phyloP scores from a whole-genome alignment of 1,140 invertebrate genomes.

The Halesus radiatus region DNA sequence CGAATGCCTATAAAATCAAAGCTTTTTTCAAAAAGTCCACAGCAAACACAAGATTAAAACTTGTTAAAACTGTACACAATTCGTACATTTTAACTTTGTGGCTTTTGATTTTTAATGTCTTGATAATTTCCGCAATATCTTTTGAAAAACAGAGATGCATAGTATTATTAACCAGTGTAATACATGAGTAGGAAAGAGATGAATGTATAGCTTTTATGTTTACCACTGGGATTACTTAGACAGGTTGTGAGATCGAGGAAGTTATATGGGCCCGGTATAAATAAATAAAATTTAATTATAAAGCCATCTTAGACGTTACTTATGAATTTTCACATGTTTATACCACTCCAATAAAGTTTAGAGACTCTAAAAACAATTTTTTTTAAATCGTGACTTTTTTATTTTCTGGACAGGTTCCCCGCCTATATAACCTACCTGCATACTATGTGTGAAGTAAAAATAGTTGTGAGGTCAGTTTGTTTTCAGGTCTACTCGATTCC shows the following conservation, averaged over 20 bases:
- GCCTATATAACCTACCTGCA: no score
- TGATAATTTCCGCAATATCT: neutral
- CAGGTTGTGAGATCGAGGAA: constrained; percentile 19
- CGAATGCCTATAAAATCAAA: no score
- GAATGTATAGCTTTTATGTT: neutral
- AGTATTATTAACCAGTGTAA: neutral
- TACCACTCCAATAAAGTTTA: constrained; percentile 50
- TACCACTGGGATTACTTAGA: neutral
- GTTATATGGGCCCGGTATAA: constrained; percentile 44
- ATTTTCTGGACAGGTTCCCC: neutral
- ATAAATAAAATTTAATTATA: constrained; percentile 54
- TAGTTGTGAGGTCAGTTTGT: neutral
- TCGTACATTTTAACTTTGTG: neutral
- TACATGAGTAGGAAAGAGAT: constrained; percentile 10
- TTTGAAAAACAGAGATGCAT: neutral
- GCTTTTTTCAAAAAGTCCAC: no score
- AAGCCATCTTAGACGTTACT: constrained; percentile 40
- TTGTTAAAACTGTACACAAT: no score
- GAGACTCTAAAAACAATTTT: constrained; percentile 14
- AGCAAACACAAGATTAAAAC: no score
- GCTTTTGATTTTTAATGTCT: neutral
- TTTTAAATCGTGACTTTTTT: no score
- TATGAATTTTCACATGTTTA: constrained; percentile 53
- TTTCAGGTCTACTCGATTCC: neutral
- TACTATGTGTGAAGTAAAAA: neutral